phyloP scores from a whole-genome alignment of 2,797 vertebrate species.

The Avahi laniger region DNA sequence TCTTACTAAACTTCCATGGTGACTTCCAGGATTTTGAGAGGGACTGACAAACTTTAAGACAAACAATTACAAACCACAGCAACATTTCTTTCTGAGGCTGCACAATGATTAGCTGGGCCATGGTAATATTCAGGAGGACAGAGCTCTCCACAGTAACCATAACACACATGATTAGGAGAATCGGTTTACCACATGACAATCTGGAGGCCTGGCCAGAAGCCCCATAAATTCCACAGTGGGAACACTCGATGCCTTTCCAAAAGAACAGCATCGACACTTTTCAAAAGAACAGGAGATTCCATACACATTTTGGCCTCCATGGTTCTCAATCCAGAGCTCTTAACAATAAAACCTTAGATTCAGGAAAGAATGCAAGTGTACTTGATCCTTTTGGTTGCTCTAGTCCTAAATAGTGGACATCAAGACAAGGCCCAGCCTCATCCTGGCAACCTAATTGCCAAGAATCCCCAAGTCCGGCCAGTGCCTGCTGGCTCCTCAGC shows the following conservation, averaged over 20 bases:
- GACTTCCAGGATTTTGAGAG: conserved; percentile 26
- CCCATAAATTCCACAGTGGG: conserved; percentile 60
- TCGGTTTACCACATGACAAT: conserved; percentile 29
- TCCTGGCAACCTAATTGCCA: background rate
- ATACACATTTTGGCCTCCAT: background rate
- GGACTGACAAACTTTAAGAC: background rate
- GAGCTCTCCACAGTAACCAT: background rate
- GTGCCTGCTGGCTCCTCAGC: background rate
- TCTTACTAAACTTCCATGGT: background rate
- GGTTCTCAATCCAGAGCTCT: background rate
- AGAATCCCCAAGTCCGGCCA: background rate
- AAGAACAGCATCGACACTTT: conserved; percentile 51
- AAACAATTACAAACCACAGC: conserved; percentile 1
- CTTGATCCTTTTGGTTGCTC: background rate
- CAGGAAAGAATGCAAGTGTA: background rate
- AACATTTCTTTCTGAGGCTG: conserved; percentile 20
- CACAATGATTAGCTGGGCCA: background rate
- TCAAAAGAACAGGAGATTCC: background rate
- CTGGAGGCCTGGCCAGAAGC: conserved; percentile 28
- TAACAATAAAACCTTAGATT: background rate
- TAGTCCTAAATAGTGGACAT: background rate
- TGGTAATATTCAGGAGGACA: background rate
- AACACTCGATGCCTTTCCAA: conserved; percentile 48
- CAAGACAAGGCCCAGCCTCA: background rate
- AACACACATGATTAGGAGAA: background rate